Percentiles rank a stretch among this genome's conserved stretches.
phyloP scores from a whole-genome alignment of 2,797 vertebrate species.

The Dendrocincla fuliginosa region DNA sequence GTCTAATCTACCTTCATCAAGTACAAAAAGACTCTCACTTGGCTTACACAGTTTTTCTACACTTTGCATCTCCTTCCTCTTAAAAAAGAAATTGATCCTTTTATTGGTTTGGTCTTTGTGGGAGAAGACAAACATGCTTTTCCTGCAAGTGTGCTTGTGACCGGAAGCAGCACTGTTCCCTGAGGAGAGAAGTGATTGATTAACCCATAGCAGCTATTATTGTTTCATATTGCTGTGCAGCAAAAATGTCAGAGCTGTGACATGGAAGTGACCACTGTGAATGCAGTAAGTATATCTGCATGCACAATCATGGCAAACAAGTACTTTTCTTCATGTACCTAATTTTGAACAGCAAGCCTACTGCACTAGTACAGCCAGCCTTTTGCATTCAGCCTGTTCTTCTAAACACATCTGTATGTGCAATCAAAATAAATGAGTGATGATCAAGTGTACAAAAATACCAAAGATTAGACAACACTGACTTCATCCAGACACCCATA shows the following conservation, averaged over 20 bases:
- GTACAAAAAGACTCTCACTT: background rate
- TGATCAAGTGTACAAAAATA: background rate
- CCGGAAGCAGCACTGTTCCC: background rate
- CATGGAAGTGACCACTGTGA: accelerated
- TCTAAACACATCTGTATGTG: background rate
- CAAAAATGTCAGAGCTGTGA: background rate
- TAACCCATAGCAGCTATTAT: background rate
- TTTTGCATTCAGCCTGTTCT: background rate
- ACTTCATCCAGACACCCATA: background rate
- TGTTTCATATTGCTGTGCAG: background rate
- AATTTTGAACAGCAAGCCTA: background rate
- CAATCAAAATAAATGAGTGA: background rate
- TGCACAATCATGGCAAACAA: accelerated
- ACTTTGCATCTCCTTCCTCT: background rate
- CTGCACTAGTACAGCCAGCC: background rate
- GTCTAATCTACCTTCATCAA: background rate
- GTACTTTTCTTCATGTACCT: background rate
- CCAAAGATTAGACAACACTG: background rate
- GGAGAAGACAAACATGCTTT: background rate
- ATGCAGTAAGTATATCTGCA: background rate
- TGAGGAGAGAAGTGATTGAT: background rate
- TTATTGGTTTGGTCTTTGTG: background rate
- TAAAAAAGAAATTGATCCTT: background rate
- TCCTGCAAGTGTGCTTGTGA: background rate
- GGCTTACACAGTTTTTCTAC: background rate